phyloP scores from a whole-genome alignment of 2,113 vertebrate species.

The Solea solea region DNA sequence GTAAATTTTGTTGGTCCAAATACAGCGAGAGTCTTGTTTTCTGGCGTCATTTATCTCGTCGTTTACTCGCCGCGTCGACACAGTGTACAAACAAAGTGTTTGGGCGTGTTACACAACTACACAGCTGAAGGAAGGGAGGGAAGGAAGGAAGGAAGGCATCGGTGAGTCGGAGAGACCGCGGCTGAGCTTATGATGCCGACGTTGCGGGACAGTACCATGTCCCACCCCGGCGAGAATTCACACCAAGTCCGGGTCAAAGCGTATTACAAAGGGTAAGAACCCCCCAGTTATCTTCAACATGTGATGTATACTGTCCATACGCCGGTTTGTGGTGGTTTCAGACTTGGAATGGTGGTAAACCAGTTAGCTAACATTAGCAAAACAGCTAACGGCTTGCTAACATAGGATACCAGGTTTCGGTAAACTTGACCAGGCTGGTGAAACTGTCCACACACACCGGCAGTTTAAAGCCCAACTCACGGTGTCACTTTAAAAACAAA shows the following conservation, averaged over 20 bases:
- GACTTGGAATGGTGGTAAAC: constrained; percentile 34
- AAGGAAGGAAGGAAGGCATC: constrained; percentile 57
- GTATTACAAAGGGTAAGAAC: constrained; percentile 91
- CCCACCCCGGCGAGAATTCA: constrained; percentile 85
- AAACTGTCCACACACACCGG: constrained; percentile 47
- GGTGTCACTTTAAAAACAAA: background rate
- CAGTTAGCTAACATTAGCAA: constrained; percentile 61
- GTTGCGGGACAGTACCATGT: constrained; percentile 94
- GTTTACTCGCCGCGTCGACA: constrained; percentile 18
- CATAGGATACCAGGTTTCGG: constrained; percentile 45
- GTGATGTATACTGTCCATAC: background rate
- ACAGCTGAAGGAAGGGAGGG: constrained; percentile 17
- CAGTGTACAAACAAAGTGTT: constrained; percentile 28
- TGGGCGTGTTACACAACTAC: constrained; percentile 49
- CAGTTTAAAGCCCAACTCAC: background rate
- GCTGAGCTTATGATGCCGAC: constrained; percentile 89
- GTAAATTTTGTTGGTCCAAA: constrained; percentile 45
- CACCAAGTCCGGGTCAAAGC: constrained; percentile 92
- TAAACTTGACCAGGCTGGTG: constrained; percentile 60
- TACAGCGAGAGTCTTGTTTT: background rate
- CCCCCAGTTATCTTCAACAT: background rate
- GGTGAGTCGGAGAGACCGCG: constrained; percentile 60
- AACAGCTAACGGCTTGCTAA: constrained; percentile 57
- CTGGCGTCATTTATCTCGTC: background rate
- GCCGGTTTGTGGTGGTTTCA: background rate